These are phyloP conservation scores for Luperina testacea DNA, from an alignment of 2,888 invertebrate species.

Conservation along the genomic window DNA sequence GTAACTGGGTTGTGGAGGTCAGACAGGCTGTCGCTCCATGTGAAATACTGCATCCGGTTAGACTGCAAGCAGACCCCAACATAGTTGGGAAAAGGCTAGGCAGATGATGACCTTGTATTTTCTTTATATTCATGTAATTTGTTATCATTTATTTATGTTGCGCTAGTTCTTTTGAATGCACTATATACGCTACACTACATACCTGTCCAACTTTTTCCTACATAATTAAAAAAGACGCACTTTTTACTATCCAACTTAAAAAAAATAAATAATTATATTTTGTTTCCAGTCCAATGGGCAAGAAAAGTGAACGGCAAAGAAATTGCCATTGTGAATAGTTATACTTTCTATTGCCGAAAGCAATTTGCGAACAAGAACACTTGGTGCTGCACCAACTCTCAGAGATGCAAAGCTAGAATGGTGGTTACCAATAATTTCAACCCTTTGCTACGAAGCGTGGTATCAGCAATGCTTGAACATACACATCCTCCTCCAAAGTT, in stretches of 20 bases:
- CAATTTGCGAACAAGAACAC: neutral
- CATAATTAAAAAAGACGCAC: neutral
- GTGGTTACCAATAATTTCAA: neutral
- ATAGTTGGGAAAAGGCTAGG: too few relatives aligned
- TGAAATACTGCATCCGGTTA: too few relatives aligned
- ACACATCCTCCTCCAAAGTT: constrained; percentile 4
- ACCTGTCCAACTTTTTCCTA: neutral
- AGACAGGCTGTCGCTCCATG: too few relatives aligned
- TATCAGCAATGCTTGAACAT: constrained; percentile 6
- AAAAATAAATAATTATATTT: neutral
- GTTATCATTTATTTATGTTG: neutral
- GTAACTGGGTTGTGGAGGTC: too few relatives aligned
- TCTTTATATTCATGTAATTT: neutral
- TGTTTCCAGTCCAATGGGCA: constrained; percentile 5
- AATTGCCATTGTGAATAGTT: constrained; percentile 6
- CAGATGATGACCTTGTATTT: neutral
- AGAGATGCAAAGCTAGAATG: constrained; percentile 11
- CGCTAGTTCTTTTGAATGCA: neutral
- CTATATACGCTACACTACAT: too few relatives aligned
- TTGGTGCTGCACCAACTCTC: constrained; percentile 1
- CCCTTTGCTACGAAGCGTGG: neutral
- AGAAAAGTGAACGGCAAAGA: constrained; percentile 16
- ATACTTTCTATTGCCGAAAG: constrained; percentile 9
- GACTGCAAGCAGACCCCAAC: too few relatives aligned
- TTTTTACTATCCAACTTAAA: neutral